Percentiles rank a stretch among this genome's conserved stretches.
These are phyloP conservation scores for Macquaria ambigua DNA, from an alignment of 2,113 vertebrate genomes.

Conservation along the genomic window DNA sequence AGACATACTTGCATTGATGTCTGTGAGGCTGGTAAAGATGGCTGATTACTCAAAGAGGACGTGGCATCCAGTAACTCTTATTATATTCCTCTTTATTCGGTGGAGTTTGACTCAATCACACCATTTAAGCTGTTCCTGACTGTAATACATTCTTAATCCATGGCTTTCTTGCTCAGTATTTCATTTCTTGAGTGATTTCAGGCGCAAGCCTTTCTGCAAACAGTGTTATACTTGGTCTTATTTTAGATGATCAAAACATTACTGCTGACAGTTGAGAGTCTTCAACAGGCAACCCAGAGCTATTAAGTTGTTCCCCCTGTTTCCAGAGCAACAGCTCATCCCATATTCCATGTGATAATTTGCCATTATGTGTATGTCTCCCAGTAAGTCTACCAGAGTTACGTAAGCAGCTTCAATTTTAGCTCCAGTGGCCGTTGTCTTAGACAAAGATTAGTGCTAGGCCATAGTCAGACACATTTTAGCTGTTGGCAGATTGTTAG, in stretches of 20 bases:
- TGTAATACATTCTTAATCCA: conserved; percentile 68
- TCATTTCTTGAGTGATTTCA: conserved; percentile 63
- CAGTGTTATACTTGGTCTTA: conserved; percentile 59
- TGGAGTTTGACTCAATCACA: conserved; percentile 68
- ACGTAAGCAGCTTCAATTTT: conserved; percentile 70
- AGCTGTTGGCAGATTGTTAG: conserved; percentile 81
- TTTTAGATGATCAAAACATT: conserved; percentile 63
- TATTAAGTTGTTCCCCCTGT: conserved; percentile 64
- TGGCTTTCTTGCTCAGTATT: conserved; percentile 51
- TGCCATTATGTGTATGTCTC: conserved; percentile 60
- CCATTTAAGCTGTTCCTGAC: conserved; percentile 70
- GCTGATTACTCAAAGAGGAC: conserved; percentile 81
- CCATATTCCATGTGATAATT: conserved; percentile 73
- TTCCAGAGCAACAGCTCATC: conserved; percentile 74
- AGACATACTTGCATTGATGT: conserved; percentile 81
- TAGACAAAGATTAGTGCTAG: conserved; percentile 75
- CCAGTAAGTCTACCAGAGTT: conserved; percentile 69
- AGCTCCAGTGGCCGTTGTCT: conserved; percentile 71
- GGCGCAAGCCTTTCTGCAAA: conserved; percentile 66
- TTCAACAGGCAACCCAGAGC: conserved; percentile 51
- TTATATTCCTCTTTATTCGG: conserved; percentile 70
- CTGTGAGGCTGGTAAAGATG: conserved; percentile 79
- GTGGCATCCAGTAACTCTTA: conserved; percentile 77
- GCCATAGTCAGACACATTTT: conserved; percentile 76
- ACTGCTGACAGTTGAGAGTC: conserved; percentile 60